Evolutionary conservation across 2,797 vertebrate genomes (phyloP).

Genomic region (Taeniopygia guttata): DNA sequence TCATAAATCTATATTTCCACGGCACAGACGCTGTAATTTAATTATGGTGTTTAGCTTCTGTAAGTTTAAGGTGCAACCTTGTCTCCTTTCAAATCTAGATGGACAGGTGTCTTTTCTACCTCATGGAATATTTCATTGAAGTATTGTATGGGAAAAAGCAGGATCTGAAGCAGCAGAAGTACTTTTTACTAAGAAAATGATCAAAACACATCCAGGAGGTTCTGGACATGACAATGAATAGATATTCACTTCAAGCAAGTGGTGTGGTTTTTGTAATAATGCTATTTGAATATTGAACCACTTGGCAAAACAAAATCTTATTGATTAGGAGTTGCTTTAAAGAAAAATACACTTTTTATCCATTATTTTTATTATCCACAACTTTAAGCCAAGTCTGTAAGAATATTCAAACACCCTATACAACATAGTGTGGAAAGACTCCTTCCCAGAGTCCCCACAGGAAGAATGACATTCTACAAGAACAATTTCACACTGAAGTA

Average conservation of each 20-base stretch:
- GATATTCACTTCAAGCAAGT: background rate
- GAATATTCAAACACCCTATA: background rate
- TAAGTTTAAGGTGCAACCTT: background rate
- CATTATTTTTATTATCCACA: background rate
- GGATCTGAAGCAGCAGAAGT: background rate
- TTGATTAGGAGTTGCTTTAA: background rate
- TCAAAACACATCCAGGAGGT: background rate
- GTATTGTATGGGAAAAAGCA: background rate
- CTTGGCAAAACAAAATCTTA: background rate
- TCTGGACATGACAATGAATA: background rate
- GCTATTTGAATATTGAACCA: background rate
- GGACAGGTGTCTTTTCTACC: background rate
- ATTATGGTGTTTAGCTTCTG: constrained; percentile 8
- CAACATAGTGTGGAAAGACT: background rate
- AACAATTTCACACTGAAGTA: background rate
- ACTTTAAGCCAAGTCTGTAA: background rate
- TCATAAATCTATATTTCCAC: constrained; percentile 23
- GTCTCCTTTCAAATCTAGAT: background rate
- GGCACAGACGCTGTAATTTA: background rate
- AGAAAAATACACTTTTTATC: background rate
- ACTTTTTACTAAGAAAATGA: background rate
- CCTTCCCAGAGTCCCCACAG: background rate
- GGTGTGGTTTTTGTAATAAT: background rate
- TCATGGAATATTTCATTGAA: background rate
- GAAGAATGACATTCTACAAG: background rate